Evolutionary conservation across 2,797 vertebrate genomes (phyloP), one percentile per base, ranked within the genome.

Genomic region (Streptopelia turtur): DNA sequence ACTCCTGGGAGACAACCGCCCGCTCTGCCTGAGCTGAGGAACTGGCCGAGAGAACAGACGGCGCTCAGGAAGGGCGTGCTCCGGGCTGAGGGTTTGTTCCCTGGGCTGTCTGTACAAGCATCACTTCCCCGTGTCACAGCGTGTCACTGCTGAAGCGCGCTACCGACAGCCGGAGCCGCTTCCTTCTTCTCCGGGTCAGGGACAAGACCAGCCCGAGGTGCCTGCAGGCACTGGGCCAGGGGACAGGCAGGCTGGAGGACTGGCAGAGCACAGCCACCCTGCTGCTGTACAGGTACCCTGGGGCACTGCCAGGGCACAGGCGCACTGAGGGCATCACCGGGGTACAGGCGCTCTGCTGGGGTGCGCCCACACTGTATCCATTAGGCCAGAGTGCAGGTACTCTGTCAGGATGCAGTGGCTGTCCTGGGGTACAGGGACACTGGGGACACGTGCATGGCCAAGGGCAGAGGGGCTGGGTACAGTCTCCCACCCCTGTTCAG

Each of bases 31-130:
- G 84, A 91, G 66, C 0, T 0, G 0, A 82, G 81, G 89, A 94
- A 20, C 70, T 28, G 63, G 59, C 52, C 2, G 3, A 30, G 77
- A 71, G 63, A 61, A 64, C 74, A 69, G 65, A 61, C 55, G 1
- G 30, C 0, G 33, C 82, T 91, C 93, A 96, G 95, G 95, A 96
- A 96, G 94, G 95, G 95, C 91, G 95, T 95, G 89, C 84, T 90
- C 57, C 83, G 27, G 74, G 77, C 90, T 37, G 50, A 89, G 74
- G 55, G 81, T 64, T 89, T 94, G 81, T 96, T 50, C 80, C 59
- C 61, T 70, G 89, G 65, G 81, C 91, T 87, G 82, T 61, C 74
- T 79, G 41, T 50, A 80, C 80, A 88, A 45, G 83, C 95, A 96
- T 93, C 95, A 93, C 81, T 96, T 96, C 95, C 96, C 81, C 1